Evolutionary conservation across 2,797 vertebrate species (phyloP).

Genomic region (Macrochelys suwanniensis): DNA sequence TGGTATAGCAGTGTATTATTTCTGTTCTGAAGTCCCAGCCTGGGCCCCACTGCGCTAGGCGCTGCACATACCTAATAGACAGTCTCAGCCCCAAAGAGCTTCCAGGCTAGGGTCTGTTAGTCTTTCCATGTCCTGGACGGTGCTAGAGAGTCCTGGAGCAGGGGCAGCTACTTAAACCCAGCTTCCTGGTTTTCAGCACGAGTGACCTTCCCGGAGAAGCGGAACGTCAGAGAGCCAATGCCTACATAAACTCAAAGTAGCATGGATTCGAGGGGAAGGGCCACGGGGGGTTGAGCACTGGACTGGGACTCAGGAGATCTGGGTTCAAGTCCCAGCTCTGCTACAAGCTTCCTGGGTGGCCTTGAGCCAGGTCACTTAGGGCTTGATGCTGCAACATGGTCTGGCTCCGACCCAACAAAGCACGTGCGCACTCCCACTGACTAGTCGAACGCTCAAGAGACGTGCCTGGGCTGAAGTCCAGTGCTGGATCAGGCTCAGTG

Average conservation of each 20-base stretch:
- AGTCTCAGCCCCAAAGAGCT: too few relatives aligned
- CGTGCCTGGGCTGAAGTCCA: not conserved
- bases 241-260: not conserved
- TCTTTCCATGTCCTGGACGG: too few relatives aligned
- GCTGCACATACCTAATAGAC: too few relatives aligned
- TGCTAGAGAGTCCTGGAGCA: too few relatives aligned
- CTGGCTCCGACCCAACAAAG: not conserved
- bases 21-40: too few relatives aligned
- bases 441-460: not conserved
- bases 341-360: not conserved
- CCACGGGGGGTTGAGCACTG: not conserved
- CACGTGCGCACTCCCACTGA: not conserved
- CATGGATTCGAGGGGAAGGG: not conserved
- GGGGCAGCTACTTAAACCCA: too few relatives aligned
- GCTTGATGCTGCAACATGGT: not conserved
- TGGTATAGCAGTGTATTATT: too few relatives aligned
- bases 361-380: not conserved
- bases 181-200: not conserved
- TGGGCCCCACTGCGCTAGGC: too few relatives aligned
- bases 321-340: not conserved
- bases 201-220: not conserved
- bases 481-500: not conserved
- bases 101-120: too few relatives aligned
- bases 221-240: not conserved
- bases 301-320: not conserved